These are phyloP conservation scores for Mechanitis messenoides DNA, from an alignment of 2,888 invertebrate species.

Conservation along the genomic window DNA sequence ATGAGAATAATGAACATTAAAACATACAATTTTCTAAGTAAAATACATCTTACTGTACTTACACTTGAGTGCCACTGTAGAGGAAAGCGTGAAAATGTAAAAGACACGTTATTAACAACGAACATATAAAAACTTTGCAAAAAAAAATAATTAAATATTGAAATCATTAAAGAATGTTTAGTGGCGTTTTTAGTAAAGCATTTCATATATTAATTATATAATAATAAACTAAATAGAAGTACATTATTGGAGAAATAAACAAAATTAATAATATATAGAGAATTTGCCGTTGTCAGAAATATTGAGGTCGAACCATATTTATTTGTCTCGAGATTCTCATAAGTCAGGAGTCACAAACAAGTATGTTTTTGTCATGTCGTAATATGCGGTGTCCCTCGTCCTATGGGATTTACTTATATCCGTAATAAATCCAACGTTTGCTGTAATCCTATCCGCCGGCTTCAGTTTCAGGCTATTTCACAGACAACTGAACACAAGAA, in stretches of 20 bases:
- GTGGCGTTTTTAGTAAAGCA: too few relatives aligned
- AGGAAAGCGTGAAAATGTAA: conserved; percentile 56
- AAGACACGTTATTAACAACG: conserved; percentile 30
- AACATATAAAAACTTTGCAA: too few relatives aligned
- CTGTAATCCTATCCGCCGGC: conserved; percentile 59
- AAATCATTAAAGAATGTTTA: too few relatives aligned
- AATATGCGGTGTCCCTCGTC: conserved; percentile 27
- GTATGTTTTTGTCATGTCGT: conserved; percentile 16
- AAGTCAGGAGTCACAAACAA: conserved; percentile 22
- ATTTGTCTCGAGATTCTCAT: conserved; percentile 13
- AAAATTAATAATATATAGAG: too few relatives aligned
- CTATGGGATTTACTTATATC: conserved; percentile 57
- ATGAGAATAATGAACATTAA: conserved; percentile 20
- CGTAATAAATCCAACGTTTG: conserved; percentile 64
- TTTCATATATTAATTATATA: too few relatives aligned
- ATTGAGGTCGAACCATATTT: neutral
- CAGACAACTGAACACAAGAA: conserved; percentile 48
- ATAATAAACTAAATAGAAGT: too few relatives aligned
- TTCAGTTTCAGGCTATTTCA: conserved; percentile 53
- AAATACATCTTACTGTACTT: conserved; percentile 45
- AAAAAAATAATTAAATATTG: too few relatives aligned
- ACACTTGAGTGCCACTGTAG: conserved; percentile 70
- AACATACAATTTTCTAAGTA: conserved; percentile 16
- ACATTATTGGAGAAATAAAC: too few relatives aligned
- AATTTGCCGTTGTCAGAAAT: too few relatives aligned